Base-by-base conservation (phyloP, 2,113 vertebrate genomes). In the Indri indri region DNA sequence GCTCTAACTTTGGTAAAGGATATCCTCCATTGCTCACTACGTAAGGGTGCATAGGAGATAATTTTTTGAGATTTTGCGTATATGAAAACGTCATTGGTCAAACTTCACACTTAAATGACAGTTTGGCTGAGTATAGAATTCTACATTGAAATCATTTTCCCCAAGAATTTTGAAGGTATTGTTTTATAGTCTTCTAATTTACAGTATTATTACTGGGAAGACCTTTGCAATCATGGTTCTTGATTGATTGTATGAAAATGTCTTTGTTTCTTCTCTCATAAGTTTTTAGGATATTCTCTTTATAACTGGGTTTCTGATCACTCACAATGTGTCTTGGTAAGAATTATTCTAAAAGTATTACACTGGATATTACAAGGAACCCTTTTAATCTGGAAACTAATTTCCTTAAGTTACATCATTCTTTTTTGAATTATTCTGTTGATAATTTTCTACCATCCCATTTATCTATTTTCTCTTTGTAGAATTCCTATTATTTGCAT, bases 51-150 rank as follows among this genome's bases (percentile, higher is more conserved):
- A 42, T 20, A 22, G 34, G 37, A 77, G 30, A 94, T 65, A 59
- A 54, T 25, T 52, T 74, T 91, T 93, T 87, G 37, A 94, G 68
- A 77, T 9, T 40, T 82, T 59, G 25, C 30, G 77, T 65, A 22
- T 82, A 71, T 68, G 40, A 91, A 77, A 84, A 77, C 59, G 37
- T n/a, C 66, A 90, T 74, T 79, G 81, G 88, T 74, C 54, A 74
- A 80, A 45, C 7, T 22, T 59, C 30, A 74, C 5, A 76, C 27
- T 80, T 73, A 92, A 54, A 73, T 30, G 40, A 77, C 5, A 81
- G n/a, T 85, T 92, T 88, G 59, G 17, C 77, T 93, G 20, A 76
- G 45, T 88, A 88, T 32, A 91, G 20, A 94, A 88, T 77, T 93
- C 52, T 70, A 65, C 52, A 91, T 57, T 71, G 52, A 93, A 88